Evolutionary conservation across 2,888 invertebrate genomes (phyloP).

Genomic region (Callinectes sapidus): DNA sequence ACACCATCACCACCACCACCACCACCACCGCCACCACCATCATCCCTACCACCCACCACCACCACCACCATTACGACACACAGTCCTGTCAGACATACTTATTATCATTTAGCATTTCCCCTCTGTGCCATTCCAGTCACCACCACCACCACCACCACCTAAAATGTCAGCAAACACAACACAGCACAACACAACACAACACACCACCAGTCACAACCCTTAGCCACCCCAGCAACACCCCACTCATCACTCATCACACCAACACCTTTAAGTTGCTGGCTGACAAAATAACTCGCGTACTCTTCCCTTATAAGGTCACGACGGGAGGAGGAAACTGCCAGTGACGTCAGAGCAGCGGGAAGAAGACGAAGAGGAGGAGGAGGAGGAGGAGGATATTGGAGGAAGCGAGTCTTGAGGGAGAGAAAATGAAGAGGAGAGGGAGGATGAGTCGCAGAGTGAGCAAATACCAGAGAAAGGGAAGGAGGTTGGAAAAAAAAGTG

Average conservation of each 20-base stretch:
- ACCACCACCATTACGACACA: constrained; percentile 22
- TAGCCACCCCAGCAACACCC: background rate
- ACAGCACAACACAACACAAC: background rate
- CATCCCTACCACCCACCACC: background rate
- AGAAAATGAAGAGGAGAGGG: background rate
- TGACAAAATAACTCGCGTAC: background rate
- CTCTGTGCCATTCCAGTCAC: background rate
- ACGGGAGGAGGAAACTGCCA: background rate
- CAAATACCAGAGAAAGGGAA: background rate
- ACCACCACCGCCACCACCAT: background rate
- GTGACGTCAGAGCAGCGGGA: background rate
- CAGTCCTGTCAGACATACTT: background rate
- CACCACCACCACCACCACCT: background rate
- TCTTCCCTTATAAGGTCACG: background rate
- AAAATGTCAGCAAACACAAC: background rate
- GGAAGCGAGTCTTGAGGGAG: background rate
- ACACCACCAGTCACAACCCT: background rate
- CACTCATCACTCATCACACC: background rate
- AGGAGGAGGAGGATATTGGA: background rate
- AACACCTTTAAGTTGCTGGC: background rate
- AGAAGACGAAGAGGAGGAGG: too few relatives aligned
- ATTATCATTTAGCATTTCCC: background rate
- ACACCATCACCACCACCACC: background rate
- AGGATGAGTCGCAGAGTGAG: background rate
- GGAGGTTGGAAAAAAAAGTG: background rate